These are phyloP conservation scores for Oreochromis mossambicus DNA, from an alignment of 2,797 vertebrate genomes.

Conservation along the genomic window DNA sequence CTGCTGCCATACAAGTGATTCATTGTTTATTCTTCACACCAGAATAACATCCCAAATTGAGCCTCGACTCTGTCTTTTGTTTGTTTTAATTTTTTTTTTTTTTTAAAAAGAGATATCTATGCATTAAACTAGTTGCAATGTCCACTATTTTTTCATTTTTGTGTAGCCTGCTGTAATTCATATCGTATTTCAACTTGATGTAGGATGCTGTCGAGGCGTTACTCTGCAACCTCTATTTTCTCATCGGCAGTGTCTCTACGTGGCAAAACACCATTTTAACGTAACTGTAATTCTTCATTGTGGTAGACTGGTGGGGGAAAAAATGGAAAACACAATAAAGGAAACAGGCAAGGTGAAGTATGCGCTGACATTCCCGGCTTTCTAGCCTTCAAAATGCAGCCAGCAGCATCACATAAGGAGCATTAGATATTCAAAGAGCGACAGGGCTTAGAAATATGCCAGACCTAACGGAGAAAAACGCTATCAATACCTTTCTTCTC, in stretches of 20 bases:
- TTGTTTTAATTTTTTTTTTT: neutral
- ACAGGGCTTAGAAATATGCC: constrained; percentile 64
- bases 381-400: constrained; percentile 57
- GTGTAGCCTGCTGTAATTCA: neutral
- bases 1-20: neutral
- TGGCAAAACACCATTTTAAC: constrained; percentile 20
- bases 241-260: constrained; percentile 2
- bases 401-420: constrained; percentile 58
- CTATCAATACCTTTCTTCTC: constrained; percentile 83
- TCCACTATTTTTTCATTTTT: neutral
- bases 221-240: neutral
- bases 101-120: neutral
- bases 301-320: constrained; percentile 36
- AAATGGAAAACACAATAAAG: constrained; percentile 70
- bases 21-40: neutral
- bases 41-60: neutral
- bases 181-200: neutral
- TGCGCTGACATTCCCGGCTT: constrained; percentile 59
- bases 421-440: constrained; percentile 63
- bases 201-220: neutral
- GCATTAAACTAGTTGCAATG: neutral
- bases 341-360: constrained; percentile 68
- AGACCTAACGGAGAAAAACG: constrained; percentile 77
- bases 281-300: constrained; percentile 42
- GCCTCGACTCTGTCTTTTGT: neutral